Conservation (phyloP, 2,113 vertebrate genomes). For the Neolamprologus fasciatus region DNA sequence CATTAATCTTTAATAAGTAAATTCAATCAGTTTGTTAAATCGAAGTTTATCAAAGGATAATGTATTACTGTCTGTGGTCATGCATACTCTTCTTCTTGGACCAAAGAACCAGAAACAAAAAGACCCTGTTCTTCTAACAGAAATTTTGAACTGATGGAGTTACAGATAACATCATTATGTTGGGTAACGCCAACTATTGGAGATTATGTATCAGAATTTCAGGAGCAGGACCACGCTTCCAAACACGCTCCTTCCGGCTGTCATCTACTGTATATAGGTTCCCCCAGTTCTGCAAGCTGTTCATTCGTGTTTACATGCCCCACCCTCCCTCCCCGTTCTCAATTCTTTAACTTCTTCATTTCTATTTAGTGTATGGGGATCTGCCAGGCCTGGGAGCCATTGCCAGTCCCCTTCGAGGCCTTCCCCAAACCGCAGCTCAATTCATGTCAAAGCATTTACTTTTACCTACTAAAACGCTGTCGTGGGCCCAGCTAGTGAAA, state of each 20-base stretch:
- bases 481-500: not conserved
- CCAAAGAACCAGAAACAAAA: not conserved
- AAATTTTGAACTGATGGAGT: not conserved
- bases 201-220: not conserved
- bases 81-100: not conserved
- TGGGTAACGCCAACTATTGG: not conserved
- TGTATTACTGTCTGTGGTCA: not conserved
- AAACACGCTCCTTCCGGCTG: not conserved
- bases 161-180: not conserved
- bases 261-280: not conserved
- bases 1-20: not conserved
- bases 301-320: not conserved
- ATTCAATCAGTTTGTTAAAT: not conserved
- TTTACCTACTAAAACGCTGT: not conserved
- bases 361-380: not conserved
- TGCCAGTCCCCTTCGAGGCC: not conserved
- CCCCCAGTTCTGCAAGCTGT: not conserved
- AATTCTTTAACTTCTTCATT: not conserved
- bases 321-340: not conserved
- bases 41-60: not conserved
- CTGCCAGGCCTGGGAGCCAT: not conserved
- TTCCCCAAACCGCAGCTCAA: not conserved
- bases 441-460: not conserved
- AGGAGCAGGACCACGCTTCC: not conserved
- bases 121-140: not conserved